Conservation (phyloP, 1,140 invertebrate species). For the Trachelipus rathkii region DNA sequence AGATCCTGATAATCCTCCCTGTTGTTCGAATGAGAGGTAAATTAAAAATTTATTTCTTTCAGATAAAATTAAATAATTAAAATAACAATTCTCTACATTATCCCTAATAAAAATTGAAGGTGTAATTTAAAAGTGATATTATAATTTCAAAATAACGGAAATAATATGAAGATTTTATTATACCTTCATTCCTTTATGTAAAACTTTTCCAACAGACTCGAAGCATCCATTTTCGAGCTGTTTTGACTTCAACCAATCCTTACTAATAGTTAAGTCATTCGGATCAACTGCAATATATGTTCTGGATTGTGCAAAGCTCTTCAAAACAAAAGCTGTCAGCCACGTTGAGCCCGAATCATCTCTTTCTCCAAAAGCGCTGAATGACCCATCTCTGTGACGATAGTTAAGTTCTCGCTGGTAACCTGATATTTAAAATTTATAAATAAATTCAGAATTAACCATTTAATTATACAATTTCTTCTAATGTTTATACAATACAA, state of each 20-base stretch:
- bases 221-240: conserved; percentile 34
- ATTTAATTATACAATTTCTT: too few relatives aligned
- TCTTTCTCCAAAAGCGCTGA: conserved; percentile 69
- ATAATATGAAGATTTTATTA: too few relatives aligned
- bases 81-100: too few relatives aligned
- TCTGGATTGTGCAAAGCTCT: conserved; percentile 64
- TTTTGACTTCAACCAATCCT: conserved; percentile 51
- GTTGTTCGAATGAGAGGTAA: neutral
- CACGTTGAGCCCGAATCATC: conserved; percentile 69
- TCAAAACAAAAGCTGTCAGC: conserved; percentile 74
- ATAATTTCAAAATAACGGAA: too few relatives aligned
- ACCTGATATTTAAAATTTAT: conserved; percentile 51
- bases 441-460: too few relatives aligned
- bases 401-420: conserved; percentile 69
- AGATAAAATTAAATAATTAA: too few relatives aligned
- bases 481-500: too few relatives aligned
- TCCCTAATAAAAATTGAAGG: too few relatives aligned
- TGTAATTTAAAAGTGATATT: too few relatives aligned
- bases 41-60: too few relatives aligned
- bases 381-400: conserved; percentile 68
- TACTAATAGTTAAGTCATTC: conserved; percentile 50
- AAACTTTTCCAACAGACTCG: conserved; percentile 36
- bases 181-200: conserved; percentile 40
- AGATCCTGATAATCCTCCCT: neutral
- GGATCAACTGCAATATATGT: conserved; percentile 63